Conservation (phyloP, 2,888 invertebrate species). For the Galeopsomyia nigrocyanea region DNA sequence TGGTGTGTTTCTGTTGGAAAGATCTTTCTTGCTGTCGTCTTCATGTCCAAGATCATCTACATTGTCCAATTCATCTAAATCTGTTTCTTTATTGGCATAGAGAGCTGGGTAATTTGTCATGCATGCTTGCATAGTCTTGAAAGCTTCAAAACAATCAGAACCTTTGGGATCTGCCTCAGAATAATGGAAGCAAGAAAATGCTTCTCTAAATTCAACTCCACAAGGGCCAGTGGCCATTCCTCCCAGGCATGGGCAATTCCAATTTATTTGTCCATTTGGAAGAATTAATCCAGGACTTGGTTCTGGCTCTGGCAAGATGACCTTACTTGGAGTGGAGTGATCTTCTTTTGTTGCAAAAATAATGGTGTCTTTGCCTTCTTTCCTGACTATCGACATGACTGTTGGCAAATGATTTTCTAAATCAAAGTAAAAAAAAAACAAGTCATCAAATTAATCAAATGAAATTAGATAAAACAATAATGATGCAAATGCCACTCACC, state of each 20-base stretch:
- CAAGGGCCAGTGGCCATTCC: slow-evolving; percentile 99
- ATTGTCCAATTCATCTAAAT: slow-evolving; percentile 73
- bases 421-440: background rate
- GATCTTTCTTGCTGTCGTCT: background rate
- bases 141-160: slow-evolving; percentile 91
- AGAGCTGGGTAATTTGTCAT: slow-evolving; percentile 89
- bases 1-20: background rate
- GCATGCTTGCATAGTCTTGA: slow-evolving; percentile 91
- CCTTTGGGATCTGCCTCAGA: slow-evolving; percentile 92
- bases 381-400: slow-evolving; percentile 60
- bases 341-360: slow-evolving; percentile 87
- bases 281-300: slow-evolving; percentile 86
- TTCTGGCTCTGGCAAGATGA: slow-evolving; percentile 79
- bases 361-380: slow-evolving; percentile 83
- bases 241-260: slow-evolving; percentile 97
- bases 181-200: slow-evolving; percentile 95
- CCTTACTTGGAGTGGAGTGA: slow-evolving; percentile 79
- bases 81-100: slow-evolving; percentile 80
- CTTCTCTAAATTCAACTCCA: slow-evolving; percentile 91
- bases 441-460: slow-evolving; percentile 13
- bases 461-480: slow-evolving; percentile 5
- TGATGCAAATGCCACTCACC: slow-evolving; percentile 10
- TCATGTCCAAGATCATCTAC: slow-evolving; percentile 16
- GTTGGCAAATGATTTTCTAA: background rate
- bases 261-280: slow-evolving; percentile 91